These are phyloP conservation scores for Sebastes fasciatus DNA, from an alignment of 2,113 vertebrate species.

Conservation along the genomic window DNA sequence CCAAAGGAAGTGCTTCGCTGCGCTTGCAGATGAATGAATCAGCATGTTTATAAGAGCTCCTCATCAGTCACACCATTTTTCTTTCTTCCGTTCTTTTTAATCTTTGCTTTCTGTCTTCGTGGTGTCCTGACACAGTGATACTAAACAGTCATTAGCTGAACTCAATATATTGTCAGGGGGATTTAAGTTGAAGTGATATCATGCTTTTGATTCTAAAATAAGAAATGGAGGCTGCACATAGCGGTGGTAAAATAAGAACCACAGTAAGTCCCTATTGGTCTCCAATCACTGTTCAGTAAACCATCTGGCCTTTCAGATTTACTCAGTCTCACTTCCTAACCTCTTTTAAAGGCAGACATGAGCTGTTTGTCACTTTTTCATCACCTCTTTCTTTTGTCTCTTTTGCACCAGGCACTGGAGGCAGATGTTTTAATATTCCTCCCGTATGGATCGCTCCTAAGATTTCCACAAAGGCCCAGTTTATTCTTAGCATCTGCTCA, in stretches of 20 bases:
- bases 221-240: conserved; percentile 2
- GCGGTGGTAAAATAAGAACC: not conserved
- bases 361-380: conserved; percentile 41
- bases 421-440: conserved; percentile 41
- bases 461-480: conserved; percentile 45
- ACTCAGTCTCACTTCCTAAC: conserved; percentile 3
- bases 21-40: conserved; percentile 71
- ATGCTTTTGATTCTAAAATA: conserved; percentile 36
- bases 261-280: not conserved
- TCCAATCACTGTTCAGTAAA: conserved; percentile 18
- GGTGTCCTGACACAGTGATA: conserved; percentile 45
- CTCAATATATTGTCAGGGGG: conserved; percentile 41
- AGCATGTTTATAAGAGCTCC: conserved; percentile 72
- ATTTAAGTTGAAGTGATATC: conserved; percentile 23
- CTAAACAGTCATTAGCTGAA: conserved; percentile 54
- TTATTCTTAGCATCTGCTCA: conserved; percentile 57
- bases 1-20: conserved; percentile 68
- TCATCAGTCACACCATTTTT: conserved; percentile 70
- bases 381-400: conserved; percentile 25
- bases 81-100: conserved; percentile 26
- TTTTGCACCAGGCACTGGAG: conserved; percentile 15
- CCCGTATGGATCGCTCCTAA: conserved; percentile 36
- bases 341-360: conserved; percentile 10
- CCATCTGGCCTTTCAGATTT: conserved; percentile 20
- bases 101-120: conserved; percentile 40